phyloP scores from a whole-genome alignment of 2,888 invertebrate species.

The Drosophila maculinotata region DNA sequence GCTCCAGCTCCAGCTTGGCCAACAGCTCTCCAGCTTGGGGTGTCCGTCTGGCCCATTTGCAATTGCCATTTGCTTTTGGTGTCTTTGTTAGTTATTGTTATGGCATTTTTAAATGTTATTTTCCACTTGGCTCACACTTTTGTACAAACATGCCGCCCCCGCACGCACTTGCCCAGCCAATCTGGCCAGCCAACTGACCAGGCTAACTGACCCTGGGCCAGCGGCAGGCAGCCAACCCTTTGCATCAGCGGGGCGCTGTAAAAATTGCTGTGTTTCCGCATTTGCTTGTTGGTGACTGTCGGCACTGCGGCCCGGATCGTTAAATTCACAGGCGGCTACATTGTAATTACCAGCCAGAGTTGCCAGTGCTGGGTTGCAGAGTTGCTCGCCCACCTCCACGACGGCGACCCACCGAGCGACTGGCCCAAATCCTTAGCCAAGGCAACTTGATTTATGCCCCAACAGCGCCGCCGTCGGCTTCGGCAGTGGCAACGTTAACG shows the following conservation, averaged over 20 bases:
- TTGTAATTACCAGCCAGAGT: slow-evolving; percentile 71
- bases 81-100: slow-evolving; percentile 82
- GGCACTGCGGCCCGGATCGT: slow-evolving; percentile 62
- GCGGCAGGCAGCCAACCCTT: slow-evolving; percentile 21
- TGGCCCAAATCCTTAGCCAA: slow-evolving; percentile 75
- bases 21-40: slow-evolving; percentile 11
- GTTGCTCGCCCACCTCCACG: too few relatives aligned
- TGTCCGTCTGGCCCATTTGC: slow-evolving; percentile 62
- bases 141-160: slow-evolving; percentile 70
- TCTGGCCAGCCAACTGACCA: slow-evolving; percentile 44
- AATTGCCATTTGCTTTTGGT: slow-evolving; percentile 79
- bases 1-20: slow-evolving; percentile 17
- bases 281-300: slow-evolving; percentile 62
- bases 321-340: slow-evolving; percentile 82
- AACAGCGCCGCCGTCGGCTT: slow-evolving; percentile 59
- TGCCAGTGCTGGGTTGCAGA: too few relatives aligned
- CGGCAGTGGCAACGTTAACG: neutral
- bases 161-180: slow-evolving; percentile 52
- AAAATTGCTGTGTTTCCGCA: slow-evolving; percentile 72
- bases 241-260: slow-evolving; percentile 40
- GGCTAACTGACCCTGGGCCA: slow-evolving; percentile 44
- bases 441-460: slow-evolving; percentile 78
- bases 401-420: slow-evolving; percentile 56
- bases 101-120: slow-evolving; percentile 81
- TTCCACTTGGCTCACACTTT: slow-evolving; percentile 81